Evolutionary conservation across 2,888 invertebrate species (phyloP).

Genomic region (Megaustenia siamemsis): DNA sequence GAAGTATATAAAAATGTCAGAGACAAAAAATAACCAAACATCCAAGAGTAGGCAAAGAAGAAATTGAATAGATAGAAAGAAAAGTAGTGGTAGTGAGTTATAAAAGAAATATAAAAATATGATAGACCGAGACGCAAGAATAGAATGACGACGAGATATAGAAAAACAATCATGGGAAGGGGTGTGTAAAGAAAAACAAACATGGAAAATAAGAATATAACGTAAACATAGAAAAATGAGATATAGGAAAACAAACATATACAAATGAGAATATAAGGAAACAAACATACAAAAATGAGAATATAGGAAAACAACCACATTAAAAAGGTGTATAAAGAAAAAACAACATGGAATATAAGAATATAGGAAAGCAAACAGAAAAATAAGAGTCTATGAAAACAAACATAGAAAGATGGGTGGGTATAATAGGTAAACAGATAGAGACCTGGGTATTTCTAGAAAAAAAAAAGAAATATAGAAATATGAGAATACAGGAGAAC

Average conservation of each 20-base stretch:
- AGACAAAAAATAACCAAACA: neutral
- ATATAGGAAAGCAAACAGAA: neutral
- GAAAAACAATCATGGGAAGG: neutral
- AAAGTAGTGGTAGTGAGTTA: neutral
- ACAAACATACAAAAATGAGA: neutral
- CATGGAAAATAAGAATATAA: no score
- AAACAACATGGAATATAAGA: neutral
- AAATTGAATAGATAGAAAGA: neutral
- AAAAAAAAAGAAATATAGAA: no score
- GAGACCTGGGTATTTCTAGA: no score
- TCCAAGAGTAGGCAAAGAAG: neutral
- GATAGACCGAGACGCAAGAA: neutral
- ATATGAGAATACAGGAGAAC: no score
- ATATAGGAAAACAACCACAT: neutral
- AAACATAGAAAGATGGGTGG: no score
- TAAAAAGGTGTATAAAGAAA: neutral
- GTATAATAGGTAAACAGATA: no score
- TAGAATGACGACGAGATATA: neutral
- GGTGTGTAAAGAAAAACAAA: neutral
- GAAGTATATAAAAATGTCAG: neutral
- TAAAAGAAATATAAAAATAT: neutral
- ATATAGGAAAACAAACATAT: neutral
- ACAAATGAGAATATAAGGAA: neutral
- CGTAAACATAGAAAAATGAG: no score
- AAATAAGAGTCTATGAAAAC: no score